Base-by-base conservation (phyloP, 2,888 invertebrate species). In the Dione juno region DNA sequence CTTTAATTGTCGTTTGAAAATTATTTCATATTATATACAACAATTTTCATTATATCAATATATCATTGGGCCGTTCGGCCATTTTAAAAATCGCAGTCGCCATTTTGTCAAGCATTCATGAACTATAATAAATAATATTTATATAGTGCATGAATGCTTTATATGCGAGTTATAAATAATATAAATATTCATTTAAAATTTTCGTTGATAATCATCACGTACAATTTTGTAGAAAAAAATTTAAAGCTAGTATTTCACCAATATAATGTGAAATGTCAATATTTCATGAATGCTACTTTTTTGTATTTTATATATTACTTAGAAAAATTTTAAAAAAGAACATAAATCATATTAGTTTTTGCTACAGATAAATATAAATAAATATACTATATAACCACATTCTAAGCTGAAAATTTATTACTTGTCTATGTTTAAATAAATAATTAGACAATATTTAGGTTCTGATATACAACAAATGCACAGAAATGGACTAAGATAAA, bases 401-500 rank as follows among this genome's bases (percentile, higher is more conserved):
- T 6, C 37, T 37, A 14, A 45, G 16, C 9, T 9, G 10, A 9
- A 19, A 16, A 48, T 10, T n/a, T n/a, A n/a, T n/a, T n/a, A n/a
- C n/a, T n/a, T n/a, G n/a, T n/a, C n/a, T n/a, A n/a, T n/a, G 5
- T 16, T 19, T 10, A 48, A 9, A 16, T 48, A 11, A 48, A n/a
- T 19, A 50, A 11, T 50, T 19, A 50, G 6, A 14, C 6, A 6
- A 11, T 21, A 50, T 19, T 19, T n/a, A 19, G n/a, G n/a, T 13
- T 19, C 8, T 11, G 6, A 19, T 11, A 19, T 19, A 11, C 16
- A 11, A 37, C 10, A 59, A 13, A 35, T 16, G 28, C 61, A 45
- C 16, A 35, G n/a, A 61, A 45, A 61, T 61, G 61, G 61, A 45
- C 61, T 61, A 35, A 43, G 43, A 61, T 28, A 45, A 45, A 61